These are phyloP conservation scores for Enteromius fasciolatus DNA, from an alignment of 2,797 vertebrate genomes.

Conservation along the genomic window DNA sequence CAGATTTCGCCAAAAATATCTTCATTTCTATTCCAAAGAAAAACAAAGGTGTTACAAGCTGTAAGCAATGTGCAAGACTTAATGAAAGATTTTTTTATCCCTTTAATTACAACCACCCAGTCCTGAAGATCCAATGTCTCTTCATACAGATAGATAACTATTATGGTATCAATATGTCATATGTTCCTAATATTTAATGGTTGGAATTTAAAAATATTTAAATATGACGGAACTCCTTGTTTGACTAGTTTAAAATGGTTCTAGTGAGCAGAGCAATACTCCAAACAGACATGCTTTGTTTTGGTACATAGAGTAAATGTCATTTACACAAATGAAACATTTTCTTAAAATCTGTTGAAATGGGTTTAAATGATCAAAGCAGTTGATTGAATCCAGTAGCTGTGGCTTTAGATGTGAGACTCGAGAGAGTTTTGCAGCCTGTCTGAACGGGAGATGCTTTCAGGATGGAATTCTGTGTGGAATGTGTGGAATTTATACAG, in stretches of 20 bases:
- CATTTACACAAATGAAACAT: neutral
- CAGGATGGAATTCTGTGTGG: conserved; percentile 10
- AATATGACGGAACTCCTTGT: neutral
- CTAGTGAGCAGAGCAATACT: neutral
- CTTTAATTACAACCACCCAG: neutral
- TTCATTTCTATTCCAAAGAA: too few species aligned
- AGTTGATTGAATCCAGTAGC: neutral
- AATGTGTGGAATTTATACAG: conserved; percentile 52
- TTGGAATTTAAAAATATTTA: neutral
- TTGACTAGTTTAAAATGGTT: neutral
- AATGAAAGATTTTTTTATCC: too few species aligned
- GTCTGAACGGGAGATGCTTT: conserved; percentile 34
- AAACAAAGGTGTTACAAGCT: too few species aligned
- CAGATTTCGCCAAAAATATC: too few species aligned
- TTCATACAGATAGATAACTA: neutral
- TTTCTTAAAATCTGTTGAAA: conserved; percentile 27
- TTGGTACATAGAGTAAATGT: neutral
- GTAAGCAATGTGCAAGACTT: too few species aligned
- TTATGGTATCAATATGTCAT: neutral
- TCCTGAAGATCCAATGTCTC: neutral
- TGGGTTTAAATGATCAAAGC: neutral
- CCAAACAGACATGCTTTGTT: too few species aligned
- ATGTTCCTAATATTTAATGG: neutral
- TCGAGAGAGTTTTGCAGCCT: neutral
- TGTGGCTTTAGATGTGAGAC: conserved; percentile 1